Evolutionary conservation across 1,140 invertebrate genomes (phyloP), one percentile per base, ranked within the genome.

Genomic region (Ooceraea biroi): DNA sequence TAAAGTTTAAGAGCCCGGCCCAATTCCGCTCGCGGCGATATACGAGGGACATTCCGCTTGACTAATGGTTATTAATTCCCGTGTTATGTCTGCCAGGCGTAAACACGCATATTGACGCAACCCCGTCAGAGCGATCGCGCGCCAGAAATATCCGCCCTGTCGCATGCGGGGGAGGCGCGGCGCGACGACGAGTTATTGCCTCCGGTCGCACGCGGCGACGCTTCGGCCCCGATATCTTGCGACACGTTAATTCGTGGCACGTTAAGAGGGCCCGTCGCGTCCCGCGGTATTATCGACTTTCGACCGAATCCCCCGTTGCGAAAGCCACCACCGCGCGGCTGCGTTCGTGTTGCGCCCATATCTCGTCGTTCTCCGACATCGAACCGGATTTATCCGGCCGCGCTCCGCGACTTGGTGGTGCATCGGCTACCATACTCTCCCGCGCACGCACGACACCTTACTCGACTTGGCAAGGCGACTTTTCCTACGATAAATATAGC

Each of bases 391-490:
- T 89, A 91, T 91, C 91, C 90, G 90, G 88, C 63, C 73, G 27
- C 27, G 66, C 68, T 80, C 84, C 36, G 36, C 82, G 73, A 3
- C 68, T 60, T 50, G 76, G 25, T 61, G 78, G 88, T 90, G 87
- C 90, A 91, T 84, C 85, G 82, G 86, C 71, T 88, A 89, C 85
- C 80, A 85, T 85, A 73, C 87, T 58, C 87, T 55, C 87, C 77
- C 89, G 73, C 19, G 83, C 89, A 77, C 89, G 73, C 19, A 74
- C 89, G 91, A 91, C 91, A 91, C 89, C 88, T 91, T 91, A 91
- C 91, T 92, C 91, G 91, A 91, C 88, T 92, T 92, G 91, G 91
- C 89, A 91, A 89, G 90, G 82, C 69, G 87, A 89, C 88, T 91
- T 88, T 87, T 88, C 85, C 84, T 85, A 88, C 80, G 88, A 80